Base-by-base conservation (phyloP, 2,888 invertebrate species). In the Ophioninae sp. region DNA sequence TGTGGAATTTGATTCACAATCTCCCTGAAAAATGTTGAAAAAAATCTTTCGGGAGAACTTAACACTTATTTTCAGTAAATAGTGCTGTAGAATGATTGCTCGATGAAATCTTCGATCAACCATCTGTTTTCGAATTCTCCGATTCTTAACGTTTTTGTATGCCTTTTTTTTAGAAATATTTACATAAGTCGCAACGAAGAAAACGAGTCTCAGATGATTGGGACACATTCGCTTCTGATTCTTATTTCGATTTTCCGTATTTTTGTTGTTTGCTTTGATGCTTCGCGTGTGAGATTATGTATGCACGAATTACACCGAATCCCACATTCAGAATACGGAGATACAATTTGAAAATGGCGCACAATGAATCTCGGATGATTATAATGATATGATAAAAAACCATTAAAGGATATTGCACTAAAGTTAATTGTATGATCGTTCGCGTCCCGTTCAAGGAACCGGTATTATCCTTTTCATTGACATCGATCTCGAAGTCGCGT, bases 201-300 rank as follows among this genome's bases (percentile, higher is more conserved):
- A 81, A 80, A 76, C 86, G 77, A 62, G 79, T 84, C 83, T 84
- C 87, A 85, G 86, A 84, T 89, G 90, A 90, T 88, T 89, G 88
- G 88, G 90, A 89, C 88, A 84, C 82, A 87, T 87, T 88, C 83
- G 83, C 62, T 77, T 64, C 59, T 74, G 59, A 81, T 75, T 75
- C 61, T 75, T 69, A n/a, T 74, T 69, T 62, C 44, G 17, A 57
- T 59, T 21, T 10, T 13, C 57, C 57, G n/a, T n/a, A 57, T n/a
- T 74, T 30, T 72, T 62, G 64, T 75, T 37, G 61, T 61, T 65
- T 39, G 17, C 61, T 68, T 75, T 57, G 39, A 76, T 70, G 23
- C 59, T 67, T n/a, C 17, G 6, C 50, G 57, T 13, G 76, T 41
- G 59, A 76, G 76, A 76, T 65, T 65, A 50, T 57, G 65, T 21